Percentiles rank a stretch among this genome's conserved stretches.
Conservation (phyloP, 2,888 invertebrate species). For the Agonopterix subpropinquella region DNA sequence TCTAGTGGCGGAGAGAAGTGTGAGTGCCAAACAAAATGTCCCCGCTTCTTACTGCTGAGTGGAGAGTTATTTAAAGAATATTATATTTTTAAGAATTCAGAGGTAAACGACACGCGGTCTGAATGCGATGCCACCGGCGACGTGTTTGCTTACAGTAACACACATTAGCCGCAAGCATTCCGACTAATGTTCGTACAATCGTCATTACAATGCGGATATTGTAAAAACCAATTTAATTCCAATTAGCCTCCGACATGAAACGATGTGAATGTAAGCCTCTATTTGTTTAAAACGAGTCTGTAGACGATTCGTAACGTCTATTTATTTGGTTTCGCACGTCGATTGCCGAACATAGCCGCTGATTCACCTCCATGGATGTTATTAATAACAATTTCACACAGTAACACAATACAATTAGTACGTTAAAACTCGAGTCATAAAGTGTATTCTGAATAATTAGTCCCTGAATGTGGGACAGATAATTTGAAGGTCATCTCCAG, state of each 20-base stretch:
- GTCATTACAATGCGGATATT: too few species aligned
- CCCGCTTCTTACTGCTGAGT: conserved; percentile 18
- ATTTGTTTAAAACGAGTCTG: conserved; percentile 24
- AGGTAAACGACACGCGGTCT: conserved; percentile 38
- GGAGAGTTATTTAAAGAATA: conserved; percentile 28
- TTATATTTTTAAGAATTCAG: conserved; percentile 31
- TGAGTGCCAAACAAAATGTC: conserved; percentile 33
- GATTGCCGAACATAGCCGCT: conserved; percentile 15
- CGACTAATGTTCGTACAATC: background rate
- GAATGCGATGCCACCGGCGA: background rate
- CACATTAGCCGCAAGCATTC: background rate
- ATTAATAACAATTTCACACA: background rate
- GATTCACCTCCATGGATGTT: conserved; percentile 3
- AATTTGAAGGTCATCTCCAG: conserved; percentile 46
- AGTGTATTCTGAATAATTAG: conserved; percentile 24
- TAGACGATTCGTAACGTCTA: conserved; percentile 16
- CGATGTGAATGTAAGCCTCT: conserved; percentile 12
- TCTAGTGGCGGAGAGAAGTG: background rate
- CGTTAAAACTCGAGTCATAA: too few species aligned
- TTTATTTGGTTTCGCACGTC: conserved; percentile 16
- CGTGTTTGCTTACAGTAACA: conserved; percentile 1
- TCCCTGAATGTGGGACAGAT: conserved; percentile 35
- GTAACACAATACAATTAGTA: too few species aligned
- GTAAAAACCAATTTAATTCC: background rate
- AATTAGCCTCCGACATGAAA: background rate